Evolutionary conservation across 2,888 invertebrate species (phyloP).

Genomic region (Agrotis clavis): DNA sequence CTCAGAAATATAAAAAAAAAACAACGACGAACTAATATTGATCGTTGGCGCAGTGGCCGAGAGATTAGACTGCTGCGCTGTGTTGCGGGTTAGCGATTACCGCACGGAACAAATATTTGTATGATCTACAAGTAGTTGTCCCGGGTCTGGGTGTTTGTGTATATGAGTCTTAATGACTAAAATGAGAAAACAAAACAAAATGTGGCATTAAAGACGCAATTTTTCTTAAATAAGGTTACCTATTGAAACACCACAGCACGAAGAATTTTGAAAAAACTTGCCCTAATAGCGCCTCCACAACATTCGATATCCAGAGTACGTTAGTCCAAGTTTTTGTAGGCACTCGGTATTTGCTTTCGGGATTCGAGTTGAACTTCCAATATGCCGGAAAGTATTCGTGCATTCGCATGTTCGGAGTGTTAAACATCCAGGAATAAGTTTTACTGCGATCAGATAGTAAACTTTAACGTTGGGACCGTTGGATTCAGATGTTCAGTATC

Average conservation of each 20-base stretch:
- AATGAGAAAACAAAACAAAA: too few species aligned
- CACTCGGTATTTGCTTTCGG: conserved; percentile 88
- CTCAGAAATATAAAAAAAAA: too few species aligned
- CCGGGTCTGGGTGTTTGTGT: too few species aligned
- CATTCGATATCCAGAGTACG: conserved; percentile 72
- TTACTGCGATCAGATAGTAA: conserved; percentile 82
- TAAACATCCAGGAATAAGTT: conserved; percentile 83
- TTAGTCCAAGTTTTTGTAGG: conserved; percentile 86
- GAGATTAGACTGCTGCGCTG: too few species aligned
- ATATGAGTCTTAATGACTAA: too few species aligned
- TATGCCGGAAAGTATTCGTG: conserved; percentile 87
- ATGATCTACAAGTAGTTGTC: too few species aligned
- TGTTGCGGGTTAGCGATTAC: too few species aligned
- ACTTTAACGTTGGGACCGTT: conserved; percentile 72
- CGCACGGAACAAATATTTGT: too few species aligned
- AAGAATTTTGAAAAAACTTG: not conserved
- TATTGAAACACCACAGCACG: too few species aligned
- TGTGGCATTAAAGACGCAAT: not conserved
- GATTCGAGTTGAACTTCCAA: conserved; percentile 86
- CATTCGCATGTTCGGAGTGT: conserved; percentile 82
- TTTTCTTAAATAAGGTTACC: not conserved
- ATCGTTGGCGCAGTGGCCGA: too few species aligned
- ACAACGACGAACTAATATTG: too few species aligned
- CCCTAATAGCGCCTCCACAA: conserved; percentile 66
- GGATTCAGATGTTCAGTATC: conserved; percentile 55